These are phyloP conservation scores for Druon quercuslanigerum DNA, from an alignment of 1,140 invertebrate genomes.

Conservation along the genomic window DNA sequence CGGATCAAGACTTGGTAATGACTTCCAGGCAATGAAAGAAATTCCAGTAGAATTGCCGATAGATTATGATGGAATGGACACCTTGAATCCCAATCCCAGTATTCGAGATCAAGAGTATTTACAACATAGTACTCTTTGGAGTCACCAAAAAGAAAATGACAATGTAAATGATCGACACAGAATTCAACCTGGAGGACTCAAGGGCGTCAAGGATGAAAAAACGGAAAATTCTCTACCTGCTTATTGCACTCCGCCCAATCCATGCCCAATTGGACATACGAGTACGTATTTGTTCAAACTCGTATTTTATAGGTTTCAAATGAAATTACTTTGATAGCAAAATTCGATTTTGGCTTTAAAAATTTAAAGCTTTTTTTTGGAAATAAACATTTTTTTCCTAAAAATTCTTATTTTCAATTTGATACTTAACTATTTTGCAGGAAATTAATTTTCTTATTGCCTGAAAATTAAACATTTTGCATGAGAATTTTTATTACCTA, in stretches of 20 bases:
- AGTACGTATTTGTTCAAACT: conserved; percentile 76
- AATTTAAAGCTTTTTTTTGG: too few relatives aligned
- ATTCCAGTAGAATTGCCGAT: conserved; percentile 68
- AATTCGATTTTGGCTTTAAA: too few relatives aligned
- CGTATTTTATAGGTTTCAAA: too few relatives aligned
- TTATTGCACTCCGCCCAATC: conserved; percentile 99
- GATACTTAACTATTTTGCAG: too few relatives aligned
- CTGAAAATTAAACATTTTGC: too few relatives aligned
- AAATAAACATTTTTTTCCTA: too few relatives aligned
- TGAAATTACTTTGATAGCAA: too few relatives aligned
- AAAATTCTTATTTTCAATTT: too few relatives aligned
- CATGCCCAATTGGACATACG: conserved; percentile 93
- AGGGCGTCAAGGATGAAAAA: conserved; percentile 87
- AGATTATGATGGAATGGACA: conserved; percentile 81
- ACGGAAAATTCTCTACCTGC: conserved; percentile 94
- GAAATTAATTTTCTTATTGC: too few relatives aligned
- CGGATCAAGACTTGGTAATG: conserved; percentile 74
- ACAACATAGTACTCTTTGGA: conserved; percentile 91
- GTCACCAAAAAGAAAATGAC: conserved; percentile 86
- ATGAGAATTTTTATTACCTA: too few relatives aligned
- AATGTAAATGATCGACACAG: conserved; percentile 69
- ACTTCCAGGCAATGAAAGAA: conserved; percentile 77
- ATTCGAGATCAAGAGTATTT: conserved; percentile 93
- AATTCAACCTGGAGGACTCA: conserved; percentile 70
- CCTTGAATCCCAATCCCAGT: conserved; percentile 81